phyloP scores from a whole-genome alignment of 2,888 invertebrate species.

The Trisateles emortualis region DNA sequence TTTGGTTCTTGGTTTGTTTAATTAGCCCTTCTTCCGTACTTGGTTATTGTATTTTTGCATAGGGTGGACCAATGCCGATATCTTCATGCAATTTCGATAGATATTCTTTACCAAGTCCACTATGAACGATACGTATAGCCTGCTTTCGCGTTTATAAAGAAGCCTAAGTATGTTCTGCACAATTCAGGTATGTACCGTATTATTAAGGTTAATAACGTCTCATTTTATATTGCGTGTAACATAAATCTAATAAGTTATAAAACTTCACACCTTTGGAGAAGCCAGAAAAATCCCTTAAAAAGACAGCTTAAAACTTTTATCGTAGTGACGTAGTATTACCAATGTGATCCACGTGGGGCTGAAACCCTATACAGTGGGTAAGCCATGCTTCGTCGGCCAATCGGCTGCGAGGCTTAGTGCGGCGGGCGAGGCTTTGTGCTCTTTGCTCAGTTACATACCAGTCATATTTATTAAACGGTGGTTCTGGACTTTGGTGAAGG shows the following conservation, averaged over 20 bases:
- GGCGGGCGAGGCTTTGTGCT: constrained; percentile 60
- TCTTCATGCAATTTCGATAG: too few species aligned
- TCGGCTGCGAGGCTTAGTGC: constrained; percentile 59
- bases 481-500: background rate
- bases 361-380: constrained; percentile 68
- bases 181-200: background rate
- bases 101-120: too few species aligned
- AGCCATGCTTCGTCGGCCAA: constrained; percentile 61
- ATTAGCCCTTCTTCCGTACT: too few species aligned
- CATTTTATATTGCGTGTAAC: constrained; percentile 2
- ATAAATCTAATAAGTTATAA: constrained; percentile 32
- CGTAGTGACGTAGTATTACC: constrained; percentile 50
- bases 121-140: too few species aligned
- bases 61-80: too few species aligned
- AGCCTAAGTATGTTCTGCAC: background rate
- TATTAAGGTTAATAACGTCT: constrained; percentile 7
- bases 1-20: too few species aligned
- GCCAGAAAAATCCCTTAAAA: constrained; percentile 44
- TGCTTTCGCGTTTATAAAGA: too few species aligned
- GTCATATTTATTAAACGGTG: constrained; percentile 12
- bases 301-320: constrained; percentile 51
- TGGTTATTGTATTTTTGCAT: too few species aligned
- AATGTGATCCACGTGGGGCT: constrained; percentile 55
- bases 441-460: constrained; percentile 53
- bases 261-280: constrained; percentile 47